These are phyloP conservation scores for Gila orcuttii DNA, from an alignment of 2,113 vertebrate genomes.

Conservation along the genomic window DNA sequence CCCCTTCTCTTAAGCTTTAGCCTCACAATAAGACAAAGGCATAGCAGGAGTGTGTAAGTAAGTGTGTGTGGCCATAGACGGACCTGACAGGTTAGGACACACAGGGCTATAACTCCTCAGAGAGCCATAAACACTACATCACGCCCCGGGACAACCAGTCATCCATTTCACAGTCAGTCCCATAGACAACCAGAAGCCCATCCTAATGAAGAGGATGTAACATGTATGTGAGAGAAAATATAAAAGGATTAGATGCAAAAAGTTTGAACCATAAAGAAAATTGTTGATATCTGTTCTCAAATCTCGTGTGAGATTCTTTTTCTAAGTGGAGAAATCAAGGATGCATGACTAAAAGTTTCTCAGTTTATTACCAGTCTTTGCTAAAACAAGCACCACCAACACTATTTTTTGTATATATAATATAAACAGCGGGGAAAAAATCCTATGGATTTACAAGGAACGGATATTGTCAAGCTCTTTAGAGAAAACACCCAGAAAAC, in stretches of 20 bases:
- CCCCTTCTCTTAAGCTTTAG: neutral
- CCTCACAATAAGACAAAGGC: neutral
- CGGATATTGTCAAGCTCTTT: neutral
- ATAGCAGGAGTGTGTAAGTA: constrained; percentile 11
- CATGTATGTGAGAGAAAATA: neutral
- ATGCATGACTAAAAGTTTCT: neutral
- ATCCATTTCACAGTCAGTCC: constrained; percentile 61
- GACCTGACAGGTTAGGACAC: constrained; percentile 31
- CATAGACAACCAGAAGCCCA: constrained; percentile 52
- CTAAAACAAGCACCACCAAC: neutral
- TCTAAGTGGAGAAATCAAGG: neutral
- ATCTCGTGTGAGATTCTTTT: neutral
- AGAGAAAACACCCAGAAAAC: neutral
- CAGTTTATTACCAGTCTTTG: neutral
- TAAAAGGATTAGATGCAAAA: neutral
- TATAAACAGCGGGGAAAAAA: neutral
- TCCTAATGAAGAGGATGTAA: constrained; percentile 28
- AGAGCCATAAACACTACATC: constrained; percentile 63
- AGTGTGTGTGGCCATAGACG: constrained; percentile 31
- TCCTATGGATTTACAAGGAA: too few relatives aligned
- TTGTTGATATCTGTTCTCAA: neutral
- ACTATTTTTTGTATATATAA: too few relatives aligned
- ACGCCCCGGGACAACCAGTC: constrained; percentile 15
- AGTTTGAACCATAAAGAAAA: neutral
- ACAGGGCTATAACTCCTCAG: constrained; percentile 42